These are phyloP conservation scores for Typhlomys cinereus DNA, from an alignment of 2,113 vertebrate species.

Conservation along the genomic window DNA sequence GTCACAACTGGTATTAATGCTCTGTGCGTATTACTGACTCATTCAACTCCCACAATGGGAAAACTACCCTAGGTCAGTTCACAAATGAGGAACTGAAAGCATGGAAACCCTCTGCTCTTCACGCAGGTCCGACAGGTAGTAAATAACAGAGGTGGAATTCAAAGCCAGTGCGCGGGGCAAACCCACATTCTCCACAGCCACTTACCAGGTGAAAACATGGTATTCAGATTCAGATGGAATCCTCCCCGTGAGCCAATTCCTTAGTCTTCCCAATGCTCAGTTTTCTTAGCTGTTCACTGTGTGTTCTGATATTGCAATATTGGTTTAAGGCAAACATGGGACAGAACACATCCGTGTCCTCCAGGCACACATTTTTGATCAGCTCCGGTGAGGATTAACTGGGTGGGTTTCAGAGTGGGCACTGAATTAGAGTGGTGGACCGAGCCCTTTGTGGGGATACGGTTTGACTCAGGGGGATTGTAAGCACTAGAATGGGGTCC, in stretches of 20 bases:
- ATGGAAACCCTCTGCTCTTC: background rate
- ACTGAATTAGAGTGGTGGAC: too few species aligned
- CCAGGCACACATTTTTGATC: background rate
- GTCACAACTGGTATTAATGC: background rate
- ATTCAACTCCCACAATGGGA: background rate
- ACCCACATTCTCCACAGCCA: background rate
- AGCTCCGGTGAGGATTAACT: background rate
- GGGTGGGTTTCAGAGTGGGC: background rate
- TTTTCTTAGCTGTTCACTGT: background rate
- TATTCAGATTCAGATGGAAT: background rate
- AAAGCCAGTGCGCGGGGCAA: background rate
- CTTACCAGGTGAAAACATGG: background rate
- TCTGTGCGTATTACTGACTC: background rate
- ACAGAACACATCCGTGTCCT: background rate
- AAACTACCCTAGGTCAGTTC: background rate
- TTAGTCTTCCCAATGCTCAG: background rate
- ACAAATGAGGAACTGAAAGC: constrained; percentile 18
- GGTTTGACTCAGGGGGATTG: background rate
- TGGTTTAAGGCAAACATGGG: background rate
- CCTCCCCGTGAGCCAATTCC: background rate
- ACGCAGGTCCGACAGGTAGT: background rate
- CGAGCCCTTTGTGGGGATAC: background rate
- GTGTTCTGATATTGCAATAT: background rate
- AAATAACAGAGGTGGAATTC: background rate
- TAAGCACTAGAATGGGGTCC: background rate